A percentile compares a stretch with the other conserved stretches of the same genome.
Conservation (phyloP, 2,113 vertebrate genomes). For the Nyctibius bracteatus region DNA sequence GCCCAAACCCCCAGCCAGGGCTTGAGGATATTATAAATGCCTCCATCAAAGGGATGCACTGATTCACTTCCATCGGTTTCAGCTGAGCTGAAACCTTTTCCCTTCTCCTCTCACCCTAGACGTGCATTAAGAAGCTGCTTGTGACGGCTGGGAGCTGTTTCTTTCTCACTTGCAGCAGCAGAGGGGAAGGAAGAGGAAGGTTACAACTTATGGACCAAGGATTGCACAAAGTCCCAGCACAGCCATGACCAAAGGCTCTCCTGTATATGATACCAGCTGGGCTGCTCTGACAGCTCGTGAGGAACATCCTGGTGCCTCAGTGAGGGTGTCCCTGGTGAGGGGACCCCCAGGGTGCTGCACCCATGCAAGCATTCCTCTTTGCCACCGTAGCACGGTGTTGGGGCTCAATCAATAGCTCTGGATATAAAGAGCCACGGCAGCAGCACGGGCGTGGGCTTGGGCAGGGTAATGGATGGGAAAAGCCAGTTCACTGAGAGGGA, state of each 20-base stretch:
- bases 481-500: neutral
- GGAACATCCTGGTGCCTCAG: neutral
- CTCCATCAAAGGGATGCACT: neutral
- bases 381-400: rapidly evolving
- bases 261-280: neutral
- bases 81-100: neutral
- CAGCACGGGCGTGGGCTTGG: neutral
- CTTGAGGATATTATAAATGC: neutral
- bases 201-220: neutral
- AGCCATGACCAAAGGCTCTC: neutral
- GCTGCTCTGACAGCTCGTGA: neutral
- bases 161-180: neutral
- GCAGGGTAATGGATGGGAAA: constrained; percentile 15
- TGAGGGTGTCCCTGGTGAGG: neutral
- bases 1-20: neutral
- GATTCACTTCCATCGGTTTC: neutral
- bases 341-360: neutral
- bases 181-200: neutral
- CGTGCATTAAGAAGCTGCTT: neutral
- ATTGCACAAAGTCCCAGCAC: neutral
- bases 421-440: neutral
- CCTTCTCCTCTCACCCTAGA: neutral
- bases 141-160: rapidly evolving
- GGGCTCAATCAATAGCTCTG: neutral
- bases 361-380: neutral